Base-by-base conservation (phyloP, 2,888 invertebrate species). In the Augochlorella aurata region DNA sequence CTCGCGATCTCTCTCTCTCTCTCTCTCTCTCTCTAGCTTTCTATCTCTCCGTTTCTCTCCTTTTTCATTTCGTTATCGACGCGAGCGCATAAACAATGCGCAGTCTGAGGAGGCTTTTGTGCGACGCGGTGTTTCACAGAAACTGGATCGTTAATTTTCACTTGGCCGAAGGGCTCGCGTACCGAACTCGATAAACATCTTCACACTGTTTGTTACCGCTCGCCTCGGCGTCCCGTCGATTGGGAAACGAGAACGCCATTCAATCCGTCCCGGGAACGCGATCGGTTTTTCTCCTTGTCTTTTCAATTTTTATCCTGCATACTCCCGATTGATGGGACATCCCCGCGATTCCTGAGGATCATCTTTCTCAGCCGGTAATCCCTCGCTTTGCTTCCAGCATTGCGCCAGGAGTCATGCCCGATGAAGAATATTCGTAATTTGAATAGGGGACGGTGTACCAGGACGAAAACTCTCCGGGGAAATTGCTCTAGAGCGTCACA, bases 61-160 rank as follows among this genome's bases (percentile, higher is more conserved):
- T 38, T 47, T 71, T 80, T 77, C 47, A 78, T 84, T 82, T 74
- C 75, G 71, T 77, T 71, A 74, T 82, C 77, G 83, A 85, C 77
- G 80, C 61, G 72, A 76, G 75, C 76, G 80, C 77, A 81, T 85
- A 86, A 86, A 86, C 85, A 84, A 82, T 75, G 65, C 21, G 14
- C 24, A 49, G 63, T n/a, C 66, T 58, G 66, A 79, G 76, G 63
- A 65, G 45, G 74, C 68, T 80, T 84, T 82, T 79, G 67, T 74
- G 47, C 75, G 74, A 82, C 77, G 70, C 74, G 49, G 21, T 67
- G 74, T 66, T 52, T 52, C 67, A 38, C 71, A 58, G 67, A 54
- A 63, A 61, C 50, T 8, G 61, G 79, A 81, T 81, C 74, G 74
- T 86, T 86, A 86, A 79, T 86, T 82, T 74, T 72, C 73, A 71